Base-by-base conservation (phyloP, 2,888 invertebrate species). In the Aspidiotus rigidus region DNA sequence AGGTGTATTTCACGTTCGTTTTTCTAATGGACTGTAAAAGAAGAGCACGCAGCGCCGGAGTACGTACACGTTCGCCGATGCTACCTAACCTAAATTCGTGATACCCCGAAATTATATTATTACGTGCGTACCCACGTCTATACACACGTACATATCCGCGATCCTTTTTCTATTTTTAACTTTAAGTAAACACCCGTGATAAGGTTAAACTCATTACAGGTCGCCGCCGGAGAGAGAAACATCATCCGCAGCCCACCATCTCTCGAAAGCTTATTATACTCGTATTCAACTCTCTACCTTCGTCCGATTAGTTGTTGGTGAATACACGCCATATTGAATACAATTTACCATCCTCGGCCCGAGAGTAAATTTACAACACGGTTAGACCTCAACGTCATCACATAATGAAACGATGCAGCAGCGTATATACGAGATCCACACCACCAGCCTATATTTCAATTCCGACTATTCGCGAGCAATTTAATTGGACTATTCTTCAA, bases 131-230 rank as follows among this genome's bases (percentile, higher is more conserved):
- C 59, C 54, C 49, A 39, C 64, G 56, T 8, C 16, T 28, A 7
- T n/a, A 15, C 16, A 13, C 15, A 64, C 64, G 55, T 55, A 49
- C 42, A 49, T 59, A 59, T 41, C 54, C 56, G 16, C 40, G 15
- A 39, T 57, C 57, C 59, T 17, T 56, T 17, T 16, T 41, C 64
- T 64, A 57, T 66, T 66, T 66, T 59, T 66, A 66, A 66, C 66
- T 59, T 57, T 44, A 66, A 57, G 66, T 66, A 66, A 66, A 66
- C 66, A 66, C 44, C 44, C 16, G 66, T n/a, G 44, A 42, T 66
- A 64, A 66, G 66, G 66, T 66, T 66, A 66, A 66, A 66, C 66
- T 66, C 66, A 66, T 66, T 66, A 66, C 66, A 41, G 57, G 57
- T 66, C 66, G 57, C 59, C 66, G 28, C 59, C 66, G 28, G 13